Conservation (phyloP, 2,797 vertebrate species). For the Gallinago solitaria region DNA sequence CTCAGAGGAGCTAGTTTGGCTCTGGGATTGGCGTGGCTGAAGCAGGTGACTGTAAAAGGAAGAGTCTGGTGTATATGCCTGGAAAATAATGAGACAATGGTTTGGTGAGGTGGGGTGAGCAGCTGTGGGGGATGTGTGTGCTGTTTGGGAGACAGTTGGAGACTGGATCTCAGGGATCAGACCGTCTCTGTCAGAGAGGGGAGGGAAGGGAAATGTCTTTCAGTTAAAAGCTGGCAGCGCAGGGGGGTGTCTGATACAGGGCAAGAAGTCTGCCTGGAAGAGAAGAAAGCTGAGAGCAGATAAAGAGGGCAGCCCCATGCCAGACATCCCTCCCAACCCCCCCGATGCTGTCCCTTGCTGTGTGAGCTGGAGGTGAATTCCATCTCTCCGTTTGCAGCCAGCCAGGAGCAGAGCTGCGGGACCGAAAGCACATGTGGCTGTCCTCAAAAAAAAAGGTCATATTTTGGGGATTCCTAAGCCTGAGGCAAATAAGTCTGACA, state of each 20-base stretch:
- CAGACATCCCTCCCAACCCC: background rate
- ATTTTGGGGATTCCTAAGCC: slow-evolving; percentile 3
- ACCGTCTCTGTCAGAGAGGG: background rate
- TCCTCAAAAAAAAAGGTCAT: slow-evolving; percentile 12
- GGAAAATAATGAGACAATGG: background rate
- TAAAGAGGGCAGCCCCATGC: background rate
- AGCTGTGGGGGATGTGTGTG: background rate
- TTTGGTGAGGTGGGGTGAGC: background rate
- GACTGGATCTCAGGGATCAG: background rate
- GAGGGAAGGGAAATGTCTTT: background rate
- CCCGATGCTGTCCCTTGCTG: background rate
- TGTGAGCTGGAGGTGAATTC: background rate
- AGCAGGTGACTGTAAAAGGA: background rate
- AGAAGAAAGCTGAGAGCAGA: background rate
- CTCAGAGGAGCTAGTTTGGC: background rate
- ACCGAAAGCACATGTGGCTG: slow-evolving; percentile 5
- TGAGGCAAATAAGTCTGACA: background rate
- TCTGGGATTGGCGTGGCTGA: background rate
- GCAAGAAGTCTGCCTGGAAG: background rate
- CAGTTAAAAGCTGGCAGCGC: background rate
- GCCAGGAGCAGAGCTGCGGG: background rate
- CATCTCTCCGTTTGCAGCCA: background rate
- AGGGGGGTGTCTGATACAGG: background rate
- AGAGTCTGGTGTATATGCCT: background rate
- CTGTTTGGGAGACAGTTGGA: background rate